Conservation (phyloP, 2,113 vertebrate genomes). For the Danionella cerebrum region DNA sequence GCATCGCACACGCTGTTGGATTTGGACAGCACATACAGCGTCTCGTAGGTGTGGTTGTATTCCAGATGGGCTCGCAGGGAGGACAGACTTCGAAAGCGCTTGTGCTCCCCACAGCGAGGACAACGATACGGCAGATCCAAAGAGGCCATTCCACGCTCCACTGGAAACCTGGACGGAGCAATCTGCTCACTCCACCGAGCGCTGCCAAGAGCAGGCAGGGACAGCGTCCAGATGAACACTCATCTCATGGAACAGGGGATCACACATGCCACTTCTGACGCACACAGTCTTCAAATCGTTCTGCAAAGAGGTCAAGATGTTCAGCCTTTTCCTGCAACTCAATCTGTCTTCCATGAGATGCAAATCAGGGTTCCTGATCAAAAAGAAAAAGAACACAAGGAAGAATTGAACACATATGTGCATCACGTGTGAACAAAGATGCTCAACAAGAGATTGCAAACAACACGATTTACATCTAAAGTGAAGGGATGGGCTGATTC, state of each 20-base stretch:
- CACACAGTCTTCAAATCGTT: neutral
- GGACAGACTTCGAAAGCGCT: conserved; percentile 95
- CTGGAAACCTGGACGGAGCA: conserved; percentile 36
- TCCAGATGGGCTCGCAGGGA: conserved; percentile 93
- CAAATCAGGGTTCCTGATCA: conserved; percentile 40
- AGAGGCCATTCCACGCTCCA: conserved; percentile 85
- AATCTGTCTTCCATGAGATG: conserved; percentile 29
- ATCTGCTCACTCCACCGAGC: conserved; percentile 51
- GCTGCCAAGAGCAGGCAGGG: conserved; percentile 46
- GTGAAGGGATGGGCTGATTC: too few species aligned
- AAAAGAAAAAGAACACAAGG: conserved; percentile 12
- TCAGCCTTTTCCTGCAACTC: neutral
- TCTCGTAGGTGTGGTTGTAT: conserved; percentile 98
- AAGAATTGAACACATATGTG: neutral
- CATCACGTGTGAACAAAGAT: too few species aligned
- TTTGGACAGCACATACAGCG: conserved; percentile 96
- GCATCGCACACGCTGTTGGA: conserved; percentile 94
- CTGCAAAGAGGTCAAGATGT: neutral
- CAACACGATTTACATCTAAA: too few species aligned
- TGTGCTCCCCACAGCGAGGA: conserved; percentile 97
- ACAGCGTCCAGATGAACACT: conserved; percentile 41
- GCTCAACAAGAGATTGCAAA: too few species aligned
- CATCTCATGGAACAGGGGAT: conserved; percentile 42
- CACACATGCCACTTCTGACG: conserved; percentile 38
- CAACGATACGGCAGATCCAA: conserved; percentile 96